phyloP scores from a whole-genome alignment of 2,113 vertebrate genomes.

The Oreochromis niloticus region DNA sequence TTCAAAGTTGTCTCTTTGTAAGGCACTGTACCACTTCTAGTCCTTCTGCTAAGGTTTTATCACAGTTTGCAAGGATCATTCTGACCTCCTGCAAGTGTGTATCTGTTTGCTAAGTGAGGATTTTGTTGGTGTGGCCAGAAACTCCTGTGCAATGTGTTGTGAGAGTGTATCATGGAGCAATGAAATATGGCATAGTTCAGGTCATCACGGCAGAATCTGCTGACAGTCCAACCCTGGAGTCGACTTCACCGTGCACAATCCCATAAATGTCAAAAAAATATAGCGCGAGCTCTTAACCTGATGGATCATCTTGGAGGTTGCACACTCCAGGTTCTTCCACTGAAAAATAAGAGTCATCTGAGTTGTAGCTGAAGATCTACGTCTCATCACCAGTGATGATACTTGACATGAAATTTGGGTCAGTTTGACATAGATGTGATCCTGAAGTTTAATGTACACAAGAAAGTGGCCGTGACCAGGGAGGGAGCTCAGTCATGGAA shows the following conservation, averaged over 20 bases:
- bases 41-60: background rate
- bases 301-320: background rate
- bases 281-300: background rate
- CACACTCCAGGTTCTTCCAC: background rate
- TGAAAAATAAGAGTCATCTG: background rate
- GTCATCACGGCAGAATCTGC: background rate
- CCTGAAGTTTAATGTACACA: background rate
- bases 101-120: background rate
- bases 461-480: background rate
- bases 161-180: background rate
- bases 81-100: background rate
- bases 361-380: background rate
- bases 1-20: background rate
- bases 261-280: background rate
- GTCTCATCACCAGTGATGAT: background rate
- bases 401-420: background rate
- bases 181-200: background rate
- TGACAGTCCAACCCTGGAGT: background rate
- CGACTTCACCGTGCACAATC: background rate
- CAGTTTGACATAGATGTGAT: background rate
- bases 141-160: background rate
- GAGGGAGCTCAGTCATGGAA: background rate
- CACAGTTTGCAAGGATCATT: background rate
- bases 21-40: background rate
- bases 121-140: background rate